These are phyloP conservation scores for Cryptoprocta ferox DNA, from an alignment of 2,797 vertebrate species.

Conservation along the genomic window DNA sequence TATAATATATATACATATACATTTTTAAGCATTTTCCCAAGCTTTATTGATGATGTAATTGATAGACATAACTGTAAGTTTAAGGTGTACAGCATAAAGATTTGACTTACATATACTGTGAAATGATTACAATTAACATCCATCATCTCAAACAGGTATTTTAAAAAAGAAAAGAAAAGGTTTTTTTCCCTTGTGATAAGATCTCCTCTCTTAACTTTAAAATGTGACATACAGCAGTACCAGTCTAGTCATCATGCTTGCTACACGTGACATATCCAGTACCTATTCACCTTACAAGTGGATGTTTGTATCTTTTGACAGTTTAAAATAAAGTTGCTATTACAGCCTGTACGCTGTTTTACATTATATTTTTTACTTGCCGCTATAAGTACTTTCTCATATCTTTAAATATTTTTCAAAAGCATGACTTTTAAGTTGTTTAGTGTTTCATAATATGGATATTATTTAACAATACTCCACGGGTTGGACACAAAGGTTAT, in stretches of 20 bases:
- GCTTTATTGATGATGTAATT: not conserved
- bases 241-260: not conserved
- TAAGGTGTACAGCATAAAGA: not conserved
- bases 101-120: not conserved
- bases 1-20: not conserved
- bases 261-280: not conserved
- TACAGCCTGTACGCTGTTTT: not conserved
- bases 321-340: not conserved
- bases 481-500: not conserved
- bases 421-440: slow-evolving; percentile 42
- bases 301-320: not conserved
- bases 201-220: not conserved
- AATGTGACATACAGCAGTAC: not conserved
- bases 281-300: not conserved
- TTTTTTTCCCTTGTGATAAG: not conserved
- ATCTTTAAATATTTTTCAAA: slow-evolving; percentile 52
- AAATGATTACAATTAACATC: not conserved
- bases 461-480: not conserved
- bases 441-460: not conserved
- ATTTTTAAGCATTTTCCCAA: not conserved
- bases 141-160: not conserved
- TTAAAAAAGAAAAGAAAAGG: not conserved
- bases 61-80: not conserved
- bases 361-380: slow-evolving; percentile 37
- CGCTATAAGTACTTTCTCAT: not conserved